Evolutionary conservation across 2,113 vertebrate species (phyloP), one percentile per base, ranked within the genome.

Genomic region (Anolis sagrei): DNA sequence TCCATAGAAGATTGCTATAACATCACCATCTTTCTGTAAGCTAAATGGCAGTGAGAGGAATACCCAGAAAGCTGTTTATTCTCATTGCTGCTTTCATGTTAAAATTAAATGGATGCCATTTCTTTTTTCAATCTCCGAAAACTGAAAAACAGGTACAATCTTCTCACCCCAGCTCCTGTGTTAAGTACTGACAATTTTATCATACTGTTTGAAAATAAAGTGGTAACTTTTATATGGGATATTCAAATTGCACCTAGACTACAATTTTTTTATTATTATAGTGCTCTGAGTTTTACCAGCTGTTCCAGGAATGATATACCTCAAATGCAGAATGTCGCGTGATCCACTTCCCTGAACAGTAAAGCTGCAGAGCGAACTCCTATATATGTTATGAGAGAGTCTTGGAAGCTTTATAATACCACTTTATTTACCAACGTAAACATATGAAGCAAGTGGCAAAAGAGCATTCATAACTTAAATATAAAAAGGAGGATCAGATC

Each of bases 51-150:
- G 44, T 10, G 8, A 1, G 19, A 81, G 64, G n/a, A 81, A 69
- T 49, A 69, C 64, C 23, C 39, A 34, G 25, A 44, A 18, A n/a
- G 79, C 36, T n/a, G 18, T 21, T 81, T 68, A 68, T 49, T 81
- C 68, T 44, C 16, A 48, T 44, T 9, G 62, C 14, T 49, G 19
- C 39, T 68, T 81, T 81, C n/a, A 69, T 39, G 29, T 51, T 68
- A 69, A 48, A 81, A 81, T 27, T 78, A 78, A 78, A 78, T 34
- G n/a, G 58, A 61, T 61, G n/a, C 76, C 34, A 58, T 78, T 78
- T 78, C 19, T 78, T 68, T 68, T 29, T 61, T 6, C 23, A 61
- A 34, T 18, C 51, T 58, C 23, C 1, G 54, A 61, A 54, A 19
- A 78, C n/a, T 61, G 32, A 78, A 61, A 58, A 58, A 9, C 4